Conservation (phyloP, 2,797 vertebrate species). For the Crocodylus rhombifer region DNA sequence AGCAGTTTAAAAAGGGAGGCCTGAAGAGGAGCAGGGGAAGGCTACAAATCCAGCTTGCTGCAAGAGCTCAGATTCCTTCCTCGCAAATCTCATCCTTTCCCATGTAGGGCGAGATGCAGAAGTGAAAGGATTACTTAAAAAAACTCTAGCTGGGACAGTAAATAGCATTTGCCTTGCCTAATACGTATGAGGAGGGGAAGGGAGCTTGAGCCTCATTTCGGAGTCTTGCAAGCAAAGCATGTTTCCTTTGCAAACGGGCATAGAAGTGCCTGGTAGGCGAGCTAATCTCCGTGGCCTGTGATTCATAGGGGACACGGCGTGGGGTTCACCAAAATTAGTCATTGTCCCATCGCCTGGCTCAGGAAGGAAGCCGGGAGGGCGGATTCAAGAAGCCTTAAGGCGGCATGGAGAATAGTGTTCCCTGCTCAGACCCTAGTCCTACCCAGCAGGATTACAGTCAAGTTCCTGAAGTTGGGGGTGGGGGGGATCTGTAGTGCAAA, state of each 20-base stretch:
- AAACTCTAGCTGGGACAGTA: neutral
- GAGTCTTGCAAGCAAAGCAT: neutral
- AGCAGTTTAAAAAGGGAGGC: neutral
- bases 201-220: neutral
- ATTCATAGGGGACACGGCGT: rapidly evolving
- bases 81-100: neutral
- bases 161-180: rapidly evolving
- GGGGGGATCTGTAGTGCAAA: neutral
- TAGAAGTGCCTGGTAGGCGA: neutral
- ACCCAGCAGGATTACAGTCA: neutral
- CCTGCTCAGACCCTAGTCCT: neutral
- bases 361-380: neutral
- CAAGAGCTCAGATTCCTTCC: neutral
- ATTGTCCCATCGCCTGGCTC: neutral
- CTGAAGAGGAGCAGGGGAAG: neutral
- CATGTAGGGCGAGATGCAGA: neutral
- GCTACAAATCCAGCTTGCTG: neutral
- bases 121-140: neutral
- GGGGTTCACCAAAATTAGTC: rapidly evolving
- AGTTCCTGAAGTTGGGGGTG: neutral
- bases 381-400: neutral
- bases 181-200: neutral
- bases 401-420: neutral
- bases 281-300: rapidly evolving
- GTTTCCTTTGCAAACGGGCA: neutral